These are phyloP conservation scores for Boloria euphrosyne DNA, from an alignment of 2,888 invertebrate genomes.

Conservation along the genomic window DNA sequence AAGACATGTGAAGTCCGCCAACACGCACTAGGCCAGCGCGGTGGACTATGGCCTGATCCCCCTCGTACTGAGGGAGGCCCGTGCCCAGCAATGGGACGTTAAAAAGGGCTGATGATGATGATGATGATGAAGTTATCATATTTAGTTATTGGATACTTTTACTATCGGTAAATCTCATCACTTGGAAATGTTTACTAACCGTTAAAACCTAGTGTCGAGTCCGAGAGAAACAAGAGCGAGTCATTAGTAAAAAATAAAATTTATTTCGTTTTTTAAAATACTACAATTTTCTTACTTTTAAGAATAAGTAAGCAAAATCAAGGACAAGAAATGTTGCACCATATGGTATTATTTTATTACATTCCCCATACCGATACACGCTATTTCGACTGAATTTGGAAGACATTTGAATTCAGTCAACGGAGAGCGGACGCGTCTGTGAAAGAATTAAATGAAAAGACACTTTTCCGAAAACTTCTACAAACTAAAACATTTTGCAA, in stretches of 20 bases:
- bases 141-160: too few relatives aligned
- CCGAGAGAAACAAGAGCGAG: too few relatives aligned
- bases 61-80: too few relatives aligned
- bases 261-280: not conserved
- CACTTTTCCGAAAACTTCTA: conserved; percentile 19
- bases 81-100: too few relatives aligned
- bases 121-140: too few relatives aligned
- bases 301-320: conserved; percentile 22
- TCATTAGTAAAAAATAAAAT: not conserved
- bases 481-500: conserved; percentile 18
- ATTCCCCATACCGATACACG: conserved; percentile 45
- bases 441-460: conserved; percentile 34
- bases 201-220: too few relatives aligned
- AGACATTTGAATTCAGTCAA: conserved; percentile 47
- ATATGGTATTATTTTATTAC: conserved; percentile 59
- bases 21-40: too few relatives aligned
- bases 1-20: too few relatives aligned
- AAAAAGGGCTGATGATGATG: too few relatives aligned
- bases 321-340: conserved; percentile 38
- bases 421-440: conserved; percentile 35
- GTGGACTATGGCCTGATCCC: too few relatives aligned
- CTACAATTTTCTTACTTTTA: not conserved
- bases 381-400: conserved; percentile 37
- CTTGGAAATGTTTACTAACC: too few relatives aligned
- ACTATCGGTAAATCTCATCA: too few relatives aligned